Evolutionary conservation across 2,888 invertebrate genomes (phyloP).

Genomic region (Hypercompe scribonia): DNA sequence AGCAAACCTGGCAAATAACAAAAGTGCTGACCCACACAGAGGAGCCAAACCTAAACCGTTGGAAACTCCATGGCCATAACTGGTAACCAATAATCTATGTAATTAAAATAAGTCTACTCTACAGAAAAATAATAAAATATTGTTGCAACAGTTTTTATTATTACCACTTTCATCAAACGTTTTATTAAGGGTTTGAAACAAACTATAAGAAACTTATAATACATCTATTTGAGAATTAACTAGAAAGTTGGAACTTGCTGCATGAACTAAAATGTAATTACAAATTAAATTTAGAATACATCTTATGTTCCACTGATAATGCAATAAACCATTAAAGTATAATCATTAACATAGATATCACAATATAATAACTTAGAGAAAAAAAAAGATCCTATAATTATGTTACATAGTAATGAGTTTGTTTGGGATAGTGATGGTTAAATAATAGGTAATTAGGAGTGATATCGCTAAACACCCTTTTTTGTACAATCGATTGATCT

Average conservation of each 20-base stretch:
- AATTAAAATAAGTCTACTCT: not conserved
- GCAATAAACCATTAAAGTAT: constrained; percentile 32
- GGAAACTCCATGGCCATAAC: not conserved
- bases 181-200: constrained; percentile 68
- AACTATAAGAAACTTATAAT: constrained; percentile 63
- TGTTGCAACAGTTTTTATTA: constrained; percentile 77
- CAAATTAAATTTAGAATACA: constrained; percentile 44
- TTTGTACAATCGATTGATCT: not conserved
- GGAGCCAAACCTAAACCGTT: not conserved
- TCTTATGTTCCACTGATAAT: constrained; percentile 37
- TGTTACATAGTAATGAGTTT: constrained; percentile 5
- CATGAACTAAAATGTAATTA: constrained; percentile 42
- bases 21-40: not conserved
- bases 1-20: no score
- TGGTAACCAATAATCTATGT: not conserved
- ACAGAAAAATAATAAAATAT: constrained; percentile 40
- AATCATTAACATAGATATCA: constrained; percentile 54
- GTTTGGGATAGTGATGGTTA: constrained; percentile 9
- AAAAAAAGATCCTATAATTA: constrained; percentile 34
- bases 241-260: constrained; percentile 56
- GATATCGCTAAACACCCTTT: not conserved
- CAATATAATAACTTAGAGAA: constrained; percentile 54
- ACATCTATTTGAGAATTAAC: constrained; percentile 64
- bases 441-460: not conserved
- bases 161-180: constrained; percentile 75